phyloP scores from a whole-genome alignment of 2,888 invertebrate species.

The Ashinkailepas kermadecensis region DNA sequence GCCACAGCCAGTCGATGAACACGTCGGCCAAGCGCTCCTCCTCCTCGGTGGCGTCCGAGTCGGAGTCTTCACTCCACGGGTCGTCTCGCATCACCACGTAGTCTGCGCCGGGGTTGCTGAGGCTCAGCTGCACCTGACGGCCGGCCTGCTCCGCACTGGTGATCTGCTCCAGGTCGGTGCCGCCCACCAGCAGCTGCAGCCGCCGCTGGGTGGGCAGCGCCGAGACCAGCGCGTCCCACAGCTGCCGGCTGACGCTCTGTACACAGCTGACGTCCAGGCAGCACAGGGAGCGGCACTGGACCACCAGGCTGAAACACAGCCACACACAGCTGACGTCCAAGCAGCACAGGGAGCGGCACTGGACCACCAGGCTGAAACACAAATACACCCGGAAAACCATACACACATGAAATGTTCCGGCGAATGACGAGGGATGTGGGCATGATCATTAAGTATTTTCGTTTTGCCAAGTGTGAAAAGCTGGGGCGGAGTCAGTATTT shows the following conservation, averaged over 20 bases:
- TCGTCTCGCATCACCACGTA: conserved; percentile 3
- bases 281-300: background rate
- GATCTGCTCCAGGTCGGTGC: conserved; percentile 11
- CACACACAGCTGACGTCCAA: background rate
- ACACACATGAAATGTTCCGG: no score
- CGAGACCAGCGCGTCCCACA: background rate
- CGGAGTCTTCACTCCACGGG: background rate
- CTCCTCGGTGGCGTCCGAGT: background rate
- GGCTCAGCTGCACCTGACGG: background rate
- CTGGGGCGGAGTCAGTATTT: no score
- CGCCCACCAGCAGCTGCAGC: background rate
- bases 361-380: background rate
- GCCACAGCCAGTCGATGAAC: conserved; percentile 20
- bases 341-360: background rate
- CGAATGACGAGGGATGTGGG: no score
- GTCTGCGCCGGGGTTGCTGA: background rate
- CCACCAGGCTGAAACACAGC: background rate
- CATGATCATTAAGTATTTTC: no score
- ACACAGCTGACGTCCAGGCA: conserved; percentile 7
- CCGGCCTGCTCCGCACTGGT: background rate
- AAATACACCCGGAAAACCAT: no score
- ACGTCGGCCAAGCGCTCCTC: conserved; percentile 15
- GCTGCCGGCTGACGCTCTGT: background rate
- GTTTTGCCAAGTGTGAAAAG: no score
- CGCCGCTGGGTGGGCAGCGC: background rate